Evolutionary conservation across 2,888 invertebrate species (phyloP).

Genomic region (Perdita meconis): DNA sequence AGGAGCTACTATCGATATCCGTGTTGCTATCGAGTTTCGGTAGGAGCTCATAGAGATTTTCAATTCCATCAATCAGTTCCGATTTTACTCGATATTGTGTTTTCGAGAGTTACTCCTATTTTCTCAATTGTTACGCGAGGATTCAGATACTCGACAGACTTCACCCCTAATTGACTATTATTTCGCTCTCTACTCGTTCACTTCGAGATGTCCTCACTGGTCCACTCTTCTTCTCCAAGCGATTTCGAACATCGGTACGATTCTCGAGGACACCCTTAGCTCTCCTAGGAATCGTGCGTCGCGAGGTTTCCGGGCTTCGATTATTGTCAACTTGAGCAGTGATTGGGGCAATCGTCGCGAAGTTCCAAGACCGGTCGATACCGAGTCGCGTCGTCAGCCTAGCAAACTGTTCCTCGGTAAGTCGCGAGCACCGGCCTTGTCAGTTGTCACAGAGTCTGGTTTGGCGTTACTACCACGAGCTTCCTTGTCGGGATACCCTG

Average conservation of each 20-base stretch:
- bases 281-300: background rate
- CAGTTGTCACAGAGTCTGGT: background rate
- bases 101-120: too few relatives aligned
- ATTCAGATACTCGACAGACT: too few relatives aligned
- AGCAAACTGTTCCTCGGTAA: background rate
- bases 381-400: conserved; percentile 3
- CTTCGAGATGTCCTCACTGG: background rate
- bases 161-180: background rate
- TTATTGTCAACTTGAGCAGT: conserved; percentile 68
- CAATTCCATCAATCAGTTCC: background rate
- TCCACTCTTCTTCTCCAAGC: background rate
- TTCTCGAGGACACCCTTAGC: background rate
- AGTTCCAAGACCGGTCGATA: conserved; percentile 12
- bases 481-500: background rate
- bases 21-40: background rate
- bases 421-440: background rate
- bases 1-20: background rate
- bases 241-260: background rate
- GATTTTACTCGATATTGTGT: too few relatives aligned
- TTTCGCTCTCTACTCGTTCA: background rate
- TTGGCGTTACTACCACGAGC: conserved; percentile 6
- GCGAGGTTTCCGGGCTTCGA: conserved; percentile 16
- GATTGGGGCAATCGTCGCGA: conserved; percentile 18
- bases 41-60: background rate
- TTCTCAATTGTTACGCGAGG: too few relatives aligned